Conservation (phyloP, 2,113 vertebrate species). For the Cromileptes altivelis region DNA sequence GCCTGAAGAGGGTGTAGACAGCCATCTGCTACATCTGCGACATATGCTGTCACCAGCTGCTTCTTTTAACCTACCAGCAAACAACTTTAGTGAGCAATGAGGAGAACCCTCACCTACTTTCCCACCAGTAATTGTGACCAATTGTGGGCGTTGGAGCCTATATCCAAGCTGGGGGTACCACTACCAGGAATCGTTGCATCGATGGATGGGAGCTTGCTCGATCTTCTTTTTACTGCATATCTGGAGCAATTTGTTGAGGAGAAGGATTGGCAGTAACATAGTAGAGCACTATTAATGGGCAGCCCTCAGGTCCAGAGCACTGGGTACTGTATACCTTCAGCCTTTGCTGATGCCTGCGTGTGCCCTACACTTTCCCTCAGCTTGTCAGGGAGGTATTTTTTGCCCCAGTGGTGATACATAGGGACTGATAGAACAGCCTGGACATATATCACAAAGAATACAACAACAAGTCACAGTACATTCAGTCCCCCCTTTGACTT, state of each 20-base stretch:
- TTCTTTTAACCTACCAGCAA: constrained; percentile 30
- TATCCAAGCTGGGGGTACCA: neutral
- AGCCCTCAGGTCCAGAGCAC: neutral
- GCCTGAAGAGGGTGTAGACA: neutral
- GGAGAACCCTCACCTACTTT: neutral
- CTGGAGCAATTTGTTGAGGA: neutral
- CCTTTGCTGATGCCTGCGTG: neutral
- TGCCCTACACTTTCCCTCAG: neutral
- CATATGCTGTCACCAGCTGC: constrained; percentile 16
- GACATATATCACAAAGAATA: too few species aligned
- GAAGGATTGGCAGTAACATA: neutral
- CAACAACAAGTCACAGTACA: neutral
- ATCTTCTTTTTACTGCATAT: neutral
- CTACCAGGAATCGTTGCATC: neutral
- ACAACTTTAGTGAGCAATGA: constrained; percentile 1
- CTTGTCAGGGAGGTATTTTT: neutral
- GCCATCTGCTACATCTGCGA: constrained; percentile 35
- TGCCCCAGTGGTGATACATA: neutral
- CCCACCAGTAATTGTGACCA: neutral
- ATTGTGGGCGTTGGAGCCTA: neutral
- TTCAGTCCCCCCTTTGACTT: neutral
- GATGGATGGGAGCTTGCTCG: neutral
- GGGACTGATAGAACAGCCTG: too few species aligned
- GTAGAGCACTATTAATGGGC: neutral
- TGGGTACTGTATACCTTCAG: neutral